Evolutionary conservation across 2,888 invertebrate species (phyloP).

Genomic region (Stratiomys singularior): DNA sequence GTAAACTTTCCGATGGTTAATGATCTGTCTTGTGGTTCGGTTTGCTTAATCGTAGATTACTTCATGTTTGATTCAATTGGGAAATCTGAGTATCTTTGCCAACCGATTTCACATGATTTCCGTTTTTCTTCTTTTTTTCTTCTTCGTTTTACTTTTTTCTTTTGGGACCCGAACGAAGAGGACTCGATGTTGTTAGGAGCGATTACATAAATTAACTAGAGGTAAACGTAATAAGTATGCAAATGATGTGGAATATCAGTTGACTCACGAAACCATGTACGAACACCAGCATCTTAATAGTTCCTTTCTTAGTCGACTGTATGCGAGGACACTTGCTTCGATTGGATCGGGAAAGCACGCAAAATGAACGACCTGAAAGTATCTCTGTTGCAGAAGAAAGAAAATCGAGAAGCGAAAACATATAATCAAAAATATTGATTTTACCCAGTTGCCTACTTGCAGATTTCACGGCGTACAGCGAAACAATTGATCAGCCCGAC

Average conservation of each 20-base stretch:
- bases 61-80: constrained; percentile 11
- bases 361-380: too few relatives aligned
- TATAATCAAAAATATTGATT: background rate
- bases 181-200: background rate
- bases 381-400: too few relatives aligned
- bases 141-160: background rate
- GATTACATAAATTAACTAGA: background rate
- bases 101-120: background rate
- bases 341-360: too few relatives aligned
- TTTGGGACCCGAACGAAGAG: too few relatives aligned
- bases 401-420: too few relatives aligned
- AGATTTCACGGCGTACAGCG: background rate
- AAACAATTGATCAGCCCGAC: constrained; percentile 38
- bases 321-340: too few relatives aligned
- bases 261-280: too few relatives aligned
- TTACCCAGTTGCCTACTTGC: background rate
- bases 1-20: constrained; percentile 39
- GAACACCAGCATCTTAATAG: too few relatives aligned
- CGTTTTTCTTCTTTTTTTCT: background rate
- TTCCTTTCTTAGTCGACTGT: too few relatives aligned
- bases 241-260: too few relatives aligned
- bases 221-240: background rate
- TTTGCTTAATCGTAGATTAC: constrained; percentile 9
- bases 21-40: constrained; percentile 17
- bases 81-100: background rate